These are phyloP conservation scores for Oreortyx pictus DNA, from an alignment of 2,797 vertebrate species.

Conservation along the genomic window DNA sequence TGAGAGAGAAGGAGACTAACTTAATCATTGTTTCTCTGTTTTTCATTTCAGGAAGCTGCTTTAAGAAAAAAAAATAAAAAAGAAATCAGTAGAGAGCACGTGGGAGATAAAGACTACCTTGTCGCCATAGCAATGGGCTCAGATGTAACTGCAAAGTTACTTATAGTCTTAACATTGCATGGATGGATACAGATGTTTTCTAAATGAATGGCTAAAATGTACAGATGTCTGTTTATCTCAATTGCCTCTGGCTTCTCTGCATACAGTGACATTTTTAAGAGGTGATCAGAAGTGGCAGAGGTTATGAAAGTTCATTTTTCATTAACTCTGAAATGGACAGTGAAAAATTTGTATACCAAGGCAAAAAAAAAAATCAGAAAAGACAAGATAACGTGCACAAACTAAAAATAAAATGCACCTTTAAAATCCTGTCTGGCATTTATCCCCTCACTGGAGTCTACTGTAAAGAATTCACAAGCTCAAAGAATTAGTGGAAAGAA, in stretches of 20 bases:
- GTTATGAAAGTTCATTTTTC: conserved; percentile 40
- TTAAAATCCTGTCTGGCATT: conserved; percentile 12
- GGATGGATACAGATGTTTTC: conserved; percentile 66
- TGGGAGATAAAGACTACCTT: conserved; percentile 61
- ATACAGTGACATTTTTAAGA: conserved; percentile 3
- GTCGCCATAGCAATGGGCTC: conserved; percentile 29
- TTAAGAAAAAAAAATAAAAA: conserved; percentile 58
- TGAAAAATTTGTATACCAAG: neutral
- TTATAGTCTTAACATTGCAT: conserved; percentile 53
- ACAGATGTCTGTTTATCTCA: conserved; percentile 35
- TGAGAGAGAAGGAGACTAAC: neutral
- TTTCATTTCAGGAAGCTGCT: conserved; percentile 77
- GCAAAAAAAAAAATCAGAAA: neutral
- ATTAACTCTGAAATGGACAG: neutral
- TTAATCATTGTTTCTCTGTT: conserved; percentile 43
- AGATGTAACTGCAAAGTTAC: conserved; percentile 58
- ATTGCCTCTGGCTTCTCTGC: conserved; percentile 24
- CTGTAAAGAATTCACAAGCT: neutral
- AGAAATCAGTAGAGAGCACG: conserved; percentile 42
- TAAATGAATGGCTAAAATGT: conserved; percentile 50
- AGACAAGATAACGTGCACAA: neutral
- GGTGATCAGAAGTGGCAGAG: conserved; percentile 21
- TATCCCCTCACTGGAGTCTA: neutral
- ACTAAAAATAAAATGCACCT: neutral
- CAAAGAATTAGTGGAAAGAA: neutral